Evolutionary conservation across 2,113 vertebrate genomes (phyloP), one percentile per base, ranked within the genome.

Genomic region (Progne subis): DNA sequence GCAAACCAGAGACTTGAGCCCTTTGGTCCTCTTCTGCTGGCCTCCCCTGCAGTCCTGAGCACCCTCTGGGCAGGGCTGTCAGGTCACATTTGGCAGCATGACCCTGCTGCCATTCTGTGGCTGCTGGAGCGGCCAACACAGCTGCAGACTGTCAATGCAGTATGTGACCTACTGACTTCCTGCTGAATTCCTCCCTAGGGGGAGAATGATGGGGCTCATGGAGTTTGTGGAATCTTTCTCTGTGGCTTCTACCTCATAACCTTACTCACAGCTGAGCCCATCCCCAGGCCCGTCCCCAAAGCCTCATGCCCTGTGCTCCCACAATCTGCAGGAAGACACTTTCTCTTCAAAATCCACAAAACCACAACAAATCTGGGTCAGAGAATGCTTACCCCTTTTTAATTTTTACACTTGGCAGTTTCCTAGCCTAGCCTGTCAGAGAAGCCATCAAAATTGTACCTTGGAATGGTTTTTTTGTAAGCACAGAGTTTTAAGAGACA

Each of bases 111-210:
- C 2, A 0, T 87, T 75, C 49, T 34, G 44, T 9, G 9, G 47
- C 67, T 71, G 52, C 61, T 0, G 0, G 32, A 59, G 16, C 1
- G 3, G 46, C 28, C 53, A 47, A 65, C 7, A 5, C 82, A 82
- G 88, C 79, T 60, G 53, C 67, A 79, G 52, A 44, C 17, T 4
- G 3, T 29, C 78, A 55, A 61, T 0, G 11, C 1, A 1, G n/a
- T 5, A 16, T 2, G 1, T 3, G 1, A 76, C 0, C 0, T 26
- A 60, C 32, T 1, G 1, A 59, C 28, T 25, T n/a, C 43, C 52
- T 59, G 67, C 50, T 20, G 12, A 75, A 55, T 50, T 79, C 60
- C 65, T 82, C 29, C 46, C 53, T 7, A 5, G 16, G 31, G 18
- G 53, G 9, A 60, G 29, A 64, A 65, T 1, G 0, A 64, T 25